These are phyloP conservation scores for Leptura quadrifasciata DNA, from an alignment of 2,888 invertebrate genomes.

Conservation along the genomic window DNA sequence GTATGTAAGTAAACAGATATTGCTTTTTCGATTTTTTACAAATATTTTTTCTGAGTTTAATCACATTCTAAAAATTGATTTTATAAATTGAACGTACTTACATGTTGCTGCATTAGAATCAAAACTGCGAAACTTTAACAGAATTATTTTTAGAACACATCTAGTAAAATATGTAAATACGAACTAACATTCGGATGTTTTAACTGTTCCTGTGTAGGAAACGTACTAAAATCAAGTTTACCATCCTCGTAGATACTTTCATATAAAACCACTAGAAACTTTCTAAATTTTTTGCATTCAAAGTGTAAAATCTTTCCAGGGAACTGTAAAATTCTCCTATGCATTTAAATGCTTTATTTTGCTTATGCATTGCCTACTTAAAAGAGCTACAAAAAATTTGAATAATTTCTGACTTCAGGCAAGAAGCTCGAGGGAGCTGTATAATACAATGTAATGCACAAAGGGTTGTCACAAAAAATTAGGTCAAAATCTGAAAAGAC, in stretches of 20 bases:
- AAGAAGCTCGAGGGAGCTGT: constrained; percentile 39
- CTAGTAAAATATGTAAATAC: neutral
- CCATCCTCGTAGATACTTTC: constrained; percentile 46
- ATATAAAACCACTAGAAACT: constrained; percentile 66
- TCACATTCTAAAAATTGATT: neutral
- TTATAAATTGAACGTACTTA: neutral
- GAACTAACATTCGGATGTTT: neutral
- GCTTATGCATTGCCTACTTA: constrained; percentile 60
- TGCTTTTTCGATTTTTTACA: neutral
- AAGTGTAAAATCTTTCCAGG: constrained; percentile 68
- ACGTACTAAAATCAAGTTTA: constrained; percentile 49
- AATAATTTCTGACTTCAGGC: constrained; percentile 60
- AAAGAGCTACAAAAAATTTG: constrained; percentile 61
- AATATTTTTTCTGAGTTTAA: neutral
- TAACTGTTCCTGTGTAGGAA: constrained; percentile 2
- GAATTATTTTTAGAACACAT: neutral
- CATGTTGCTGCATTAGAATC: neutral
- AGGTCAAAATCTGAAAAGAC: constrained; percentile 61
- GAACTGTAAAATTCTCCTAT: constrained; percentile 72
- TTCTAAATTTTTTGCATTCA: constrained; percentile 69
- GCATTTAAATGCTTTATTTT: constrained; percentile 74
- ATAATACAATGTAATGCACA: constrained; percentile 24
- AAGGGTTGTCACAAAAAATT: constrained; percentile 63
- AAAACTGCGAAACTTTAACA: neutral
- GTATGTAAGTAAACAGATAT: neutral